Evolutionary conservation across 1,140 invertebrate species (phyloP), one percentile per base, ranked within the genome.

Genomic region (Cotesia chilonis): DNA sequence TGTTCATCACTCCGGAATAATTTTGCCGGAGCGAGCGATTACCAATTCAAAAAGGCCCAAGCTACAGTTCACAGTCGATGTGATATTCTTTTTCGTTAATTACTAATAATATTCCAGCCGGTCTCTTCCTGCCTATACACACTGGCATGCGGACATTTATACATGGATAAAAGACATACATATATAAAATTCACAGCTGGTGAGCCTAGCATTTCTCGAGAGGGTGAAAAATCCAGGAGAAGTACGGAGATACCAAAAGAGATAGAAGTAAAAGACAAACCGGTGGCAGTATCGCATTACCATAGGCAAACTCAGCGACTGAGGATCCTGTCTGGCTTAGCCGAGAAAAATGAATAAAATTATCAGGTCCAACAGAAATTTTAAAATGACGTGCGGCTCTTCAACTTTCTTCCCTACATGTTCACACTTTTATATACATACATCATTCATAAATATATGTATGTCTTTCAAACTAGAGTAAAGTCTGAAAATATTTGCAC

Each of bases 311-410:
- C 86, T 82, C 77, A 82, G 68, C 75, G 71, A 74, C 73, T 77
- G 68, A 73, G 76, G 76, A 82, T 78, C 75, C 80, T 75, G 75
- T 71, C 70, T 61, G 12, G 7, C 57, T 6, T 76, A 73, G 78
- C 76, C 81, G 83, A 86, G 85, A 87, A 87, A 87, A 87, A 86
- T 87, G 86, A 87, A 87, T 87, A 87, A 87, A 85, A 87, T 87
- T 86, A 87, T 72, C 76, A 75, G 72, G 73, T 72, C 57, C 71
- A 68, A 64, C 60, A 47, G 66, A 74, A 77, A 75, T 77, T 72
- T 77, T 65, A 66, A 57, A 60, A 67, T 63, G 51, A 66, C 64
- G 36, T 54, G 63, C 55, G 9, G 63, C 14, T 38, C 38, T 67
- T 68, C 66, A 35, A 65, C 47, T 37, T 66, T 51, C n/a, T 41